These are phyloP conservation scores for Papilio demoleus DNA, from an alignment of 2,888 invertebrate species.

Conservation along the genomic window DNA sequence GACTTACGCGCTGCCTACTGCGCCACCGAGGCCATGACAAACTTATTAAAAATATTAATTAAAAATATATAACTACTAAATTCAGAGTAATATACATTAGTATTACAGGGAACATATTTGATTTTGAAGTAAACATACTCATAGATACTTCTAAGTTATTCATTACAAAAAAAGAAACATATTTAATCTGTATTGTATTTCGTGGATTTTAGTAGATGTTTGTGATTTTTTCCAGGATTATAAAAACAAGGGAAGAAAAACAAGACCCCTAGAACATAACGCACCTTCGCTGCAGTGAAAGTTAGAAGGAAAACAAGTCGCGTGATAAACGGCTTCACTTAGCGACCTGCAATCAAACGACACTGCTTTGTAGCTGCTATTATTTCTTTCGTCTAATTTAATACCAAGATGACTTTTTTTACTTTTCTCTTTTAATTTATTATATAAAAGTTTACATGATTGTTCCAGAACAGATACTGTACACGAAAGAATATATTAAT, in stretches of 20 bases:
- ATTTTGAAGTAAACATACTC: no score
- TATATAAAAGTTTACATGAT: no score
- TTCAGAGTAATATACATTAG: no score
- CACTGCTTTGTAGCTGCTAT: constrained; percentile 65
- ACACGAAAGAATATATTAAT: no score
- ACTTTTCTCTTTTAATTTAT: background rate
- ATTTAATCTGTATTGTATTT: no score
- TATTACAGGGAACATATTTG: no score
- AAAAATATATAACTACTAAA: background rate
- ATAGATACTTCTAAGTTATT: no score
- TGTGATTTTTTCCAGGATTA: no score
- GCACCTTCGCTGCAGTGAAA: constrained; percentile 49
- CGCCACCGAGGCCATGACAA: constrained; percentile 2
- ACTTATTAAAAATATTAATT: background rate
- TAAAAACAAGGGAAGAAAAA: constrained; percentile 42
- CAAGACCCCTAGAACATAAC: constrained; percentile 45
- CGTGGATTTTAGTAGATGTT: no score
- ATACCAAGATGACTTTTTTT: background rate
- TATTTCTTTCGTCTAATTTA: constrained; percentile 44
- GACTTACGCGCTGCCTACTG: constrained; percentile 33
- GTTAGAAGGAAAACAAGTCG: constrained; percentile 63
- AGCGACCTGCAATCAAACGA: constrained; percentile 80
- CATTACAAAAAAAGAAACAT: no score
- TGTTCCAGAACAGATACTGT: no score
- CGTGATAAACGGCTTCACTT: constrained; percentile 82